Conservation (phyloP, 2,888 invertebrate species). For the Phragmatobia fuliginosa region DNA sequence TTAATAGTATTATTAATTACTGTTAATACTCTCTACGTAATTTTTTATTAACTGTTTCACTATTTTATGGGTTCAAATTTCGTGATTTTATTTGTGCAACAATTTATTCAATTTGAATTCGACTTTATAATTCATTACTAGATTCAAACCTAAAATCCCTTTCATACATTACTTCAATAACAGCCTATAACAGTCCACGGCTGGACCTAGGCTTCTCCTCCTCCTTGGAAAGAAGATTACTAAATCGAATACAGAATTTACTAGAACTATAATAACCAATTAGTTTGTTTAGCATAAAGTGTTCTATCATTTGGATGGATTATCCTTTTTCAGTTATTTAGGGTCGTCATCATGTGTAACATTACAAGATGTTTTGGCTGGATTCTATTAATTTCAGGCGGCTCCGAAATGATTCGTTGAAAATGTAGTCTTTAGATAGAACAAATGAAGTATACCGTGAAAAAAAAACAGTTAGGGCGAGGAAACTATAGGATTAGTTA, state of each 20-base stretch:
- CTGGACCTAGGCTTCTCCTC: too few relatives aligned
- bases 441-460: too few relatives aligned
- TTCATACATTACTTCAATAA: neutral
- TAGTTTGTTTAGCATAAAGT: too few relatives aligned
- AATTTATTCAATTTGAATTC: neutral
- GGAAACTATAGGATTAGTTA: too few relatives aligned
- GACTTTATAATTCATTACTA: neutral
- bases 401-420: too few relatives aligned
- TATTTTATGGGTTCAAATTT: neutral
- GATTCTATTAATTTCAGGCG: too few relatives aligned
- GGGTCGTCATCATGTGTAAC: neutral
- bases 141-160: neutral
- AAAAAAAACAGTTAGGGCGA: too few relatives aligned
- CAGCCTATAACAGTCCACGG: too few relatives aligned
- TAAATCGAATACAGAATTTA: neutral
- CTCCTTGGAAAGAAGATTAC: neutral
- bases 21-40: neutral
- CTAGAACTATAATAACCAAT: neutral
- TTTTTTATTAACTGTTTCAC: neutral
- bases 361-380: neutral
- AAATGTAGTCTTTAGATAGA: too few relatives aligned
- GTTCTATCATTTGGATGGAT: neutral
- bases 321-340: neutral
- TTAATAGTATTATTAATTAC: slow-evolving; percentile 21
- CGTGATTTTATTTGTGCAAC: neutral